Conservation (phyloP, 2,888 invertebrate genomes). For the Cremastobaeus sp. region DNA sequence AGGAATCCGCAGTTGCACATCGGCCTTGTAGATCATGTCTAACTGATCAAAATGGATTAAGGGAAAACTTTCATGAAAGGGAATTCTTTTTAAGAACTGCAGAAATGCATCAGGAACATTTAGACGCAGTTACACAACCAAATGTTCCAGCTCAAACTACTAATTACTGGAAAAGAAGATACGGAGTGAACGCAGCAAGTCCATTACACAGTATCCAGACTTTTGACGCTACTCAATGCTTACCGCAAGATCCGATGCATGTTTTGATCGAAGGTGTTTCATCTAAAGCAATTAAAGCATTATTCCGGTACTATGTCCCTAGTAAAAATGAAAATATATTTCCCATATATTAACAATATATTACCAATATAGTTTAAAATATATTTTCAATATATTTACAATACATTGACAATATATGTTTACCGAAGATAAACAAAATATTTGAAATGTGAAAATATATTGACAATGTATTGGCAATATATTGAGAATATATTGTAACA, state of each 20-base stretch:
- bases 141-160: not conserved
- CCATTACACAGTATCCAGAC: not conserved
- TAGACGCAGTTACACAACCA: not conserved
- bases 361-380: too few species aligned
- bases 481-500: too few species aligned
- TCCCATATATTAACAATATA: too few species aligned
- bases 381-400: too few species aligned
- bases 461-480: too few species aligned
- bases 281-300: not conserved
- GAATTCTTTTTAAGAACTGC: not conserved
- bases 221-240: not conserved
- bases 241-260: conserved; percentile 1
- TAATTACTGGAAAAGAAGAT: conserved; percentile 2
- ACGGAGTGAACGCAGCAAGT: not conserved
- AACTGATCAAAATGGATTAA: not conserved
- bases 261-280: conserved; percentile 6
- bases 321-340: too few species aligned
- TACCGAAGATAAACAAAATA: too few species aligned
- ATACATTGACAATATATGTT: too few species aligned
- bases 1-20: not conserved
- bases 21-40: conserved; percentile 2
- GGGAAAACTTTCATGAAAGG: not conserved
- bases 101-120: not conserved
- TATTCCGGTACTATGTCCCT: not conserved
- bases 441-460: too few species aligned